Evolutionary conservation across 2,113 vertebrate genomes (phyloP), one percentile per base, ranked within the genome.

Genomic region (Oncorhynchus mykiss): DNA sequence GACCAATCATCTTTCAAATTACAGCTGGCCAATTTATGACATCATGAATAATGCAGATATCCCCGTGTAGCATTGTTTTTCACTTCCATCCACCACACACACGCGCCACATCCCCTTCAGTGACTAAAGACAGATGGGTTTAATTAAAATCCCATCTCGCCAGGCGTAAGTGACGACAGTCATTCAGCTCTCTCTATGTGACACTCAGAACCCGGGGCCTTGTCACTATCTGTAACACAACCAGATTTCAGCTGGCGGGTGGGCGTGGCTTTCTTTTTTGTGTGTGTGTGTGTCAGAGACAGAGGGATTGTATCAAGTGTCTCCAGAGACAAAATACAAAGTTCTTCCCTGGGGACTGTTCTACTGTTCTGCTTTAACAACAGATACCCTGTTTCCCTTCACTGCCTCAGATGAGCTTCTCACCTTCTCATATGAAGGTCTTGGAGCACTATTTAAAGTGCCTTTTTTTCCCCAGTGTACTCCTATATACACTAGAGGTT

Each of bases 1-100:
- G 51, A 68, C 86, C 83, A 71, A 86, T 88, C 84, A 73, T 85
- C 83, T 84, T 73, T 25, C 66, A 80, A 87, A 82, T 83, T 84
- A 86, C 88, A 88, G 88, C 89, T 74, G 84, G 85, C 86, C 88
- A 91, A 91, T 91, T 92, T 90, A 86, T 87, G 80, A 85, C 78
- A 34, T 78, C 76, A 89, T 91, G 90, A 91, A 91, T 90, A 86
- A 93, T 91, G 89, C 86, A 51, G 48, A 11, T 51, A 85, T 74
- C 57, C 57, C 57, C 5, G 57, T 60, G 57, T 60, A 20, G 4
- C 14, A 5, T 18, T n/a, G 57, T 60, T 60, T 60, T 60, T n/a
- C 57, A 60, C 57, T 14, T 18, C 20, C 4, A 60, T 60, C 16
- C 16, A 60, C 20, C 49, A 14, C 14, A 51, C 13, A 51, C 49